These are phyloP conservation scores for Drosophila formosana DNA, from an alignment of 2,888 invertebrate genomes.

Conservation along the genomic window DNA sequence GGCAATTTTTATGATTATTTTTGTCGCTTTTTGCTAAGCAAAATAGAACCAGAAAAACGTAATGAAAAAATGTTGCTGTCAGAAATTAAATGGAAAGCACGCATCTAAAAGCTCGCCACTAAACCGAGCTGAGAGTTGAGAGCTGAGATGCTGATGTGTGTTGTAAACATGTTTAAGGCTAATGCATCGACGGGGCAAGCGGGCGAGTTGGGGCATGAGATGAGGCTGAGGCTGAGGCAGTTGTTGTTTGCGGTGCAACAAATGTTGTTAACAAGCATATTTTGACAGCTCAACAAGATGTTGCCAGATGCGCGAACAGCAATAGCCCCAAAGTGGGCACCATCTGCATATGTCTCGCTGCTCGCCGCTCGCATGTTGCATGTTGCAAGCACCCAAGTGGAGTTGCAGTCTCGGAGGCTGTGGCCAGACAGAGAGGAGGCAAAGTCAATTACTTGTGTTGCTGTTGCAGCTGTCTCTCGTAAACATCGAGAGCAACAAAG, in stretches of 20 bases:
- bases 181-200: conserved; percentile 59
- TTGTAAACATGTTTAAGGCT: conserved; percentile 75
- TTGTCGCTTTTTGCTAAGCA: conserved; percentile 68
- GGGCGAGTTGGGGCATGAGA: neutral
- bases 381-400: conserved; percentile 44
- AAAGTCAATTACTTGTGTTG: conserved; percentile 65
- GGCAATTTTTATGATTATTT: conserved; percentile 73
- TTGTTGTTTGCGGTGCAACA: conserved; percentile 66
- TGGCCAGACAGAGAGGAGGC: conserved; percentile 45
- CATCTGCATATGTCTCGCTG: conserved; percentile 36
- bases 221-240: neutral
- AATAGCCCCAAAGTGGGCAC: conserved; percentile 26
- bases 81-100: conserved; percentile 75
- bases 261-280: conserved; percentile 80
- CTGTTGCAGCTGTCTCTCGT: conserved; percentile 59
- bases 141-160: conserved; percentile 66
- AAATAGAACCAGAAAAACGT: conserved; percentile 13
- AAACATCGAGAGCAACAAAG: conserved; percentile 61
- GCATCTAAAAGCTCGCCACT: conserved; percentile 53
- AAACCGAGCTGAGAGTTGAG: conserved; percentile 20
- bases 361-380: conserved; percentile 34
- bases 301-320: conserved; percentile 79
- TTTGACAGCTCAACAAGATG: conserved; percentile 80
- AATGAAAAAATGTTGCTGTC: conserved; percentile 62
- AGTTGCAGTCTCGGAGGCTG: conserved; percentile 47